These are phyloP conservation scores for Tenualosa thibaudeaui DNA, from an alignment of 2,797 vertebrate species.

Conservation along the genomic window DNA sequence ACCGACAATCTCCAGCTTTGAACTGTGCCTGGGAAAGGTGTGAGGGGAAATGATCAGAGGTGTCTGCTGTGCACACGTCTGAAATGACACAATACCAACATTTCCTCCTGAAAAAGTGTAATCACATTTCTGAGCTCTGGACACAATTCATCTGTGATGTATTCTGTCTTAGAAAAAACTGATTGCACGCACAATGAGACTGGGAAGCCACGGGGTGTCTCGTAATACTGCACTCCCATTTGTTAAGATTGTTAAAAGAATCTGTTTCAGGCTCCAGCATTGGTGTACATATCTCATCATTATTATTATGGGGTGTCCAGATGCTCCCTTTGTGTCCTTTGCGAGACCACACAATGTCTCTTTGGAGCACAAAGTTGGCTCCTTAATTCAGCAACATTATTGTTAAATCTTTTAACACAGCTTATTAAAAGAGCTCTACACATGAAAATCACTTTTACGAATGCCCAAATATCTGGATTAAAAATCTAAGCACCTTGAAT, in stretches of 20 bases:
- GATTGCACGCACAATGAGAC: neutral
- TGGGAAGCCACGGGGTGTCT: neutral
- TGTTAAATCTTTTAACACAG: constrained; percentile 19
- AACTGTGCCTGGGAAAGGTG: neutral
- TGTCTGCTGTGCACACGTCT: neutral
- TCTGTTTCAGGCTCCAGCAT: neutral
- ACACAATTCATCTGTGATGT: constrained; percentile 4
- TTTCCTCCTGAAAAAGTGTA: neutral
- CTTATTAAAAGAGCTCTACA: constrained; percentile 16
- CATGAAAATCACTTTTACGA: constrained; percentile 11
- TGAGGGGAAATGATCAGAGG: neutral
- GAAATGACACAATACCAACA: neutral
- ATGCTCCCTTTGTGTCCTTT: neutral
- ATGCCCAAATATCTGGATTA: constrained; percentile 3
- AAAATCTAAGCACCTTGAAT: constrained; percentile 22
- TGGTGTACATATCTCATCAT: neutral
- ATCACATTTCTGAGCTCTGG: neutral
- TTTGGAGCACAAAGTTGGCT: neutral
- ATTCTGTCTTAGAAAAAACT: neutral
- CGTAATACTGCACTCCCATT: neutral
- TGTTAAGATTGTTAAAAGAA: neutral
- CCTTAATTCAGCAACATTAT: constrained; percentile 7
- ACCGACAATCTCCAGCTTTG: neutral
- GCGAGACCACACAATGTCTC: constrained; percentile 10
- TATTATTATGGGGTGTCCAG: neutral